Base-by-base conservation (phyloP, 1,140 invertebrate genomes). In the Chironomus tepperi region DNA sequence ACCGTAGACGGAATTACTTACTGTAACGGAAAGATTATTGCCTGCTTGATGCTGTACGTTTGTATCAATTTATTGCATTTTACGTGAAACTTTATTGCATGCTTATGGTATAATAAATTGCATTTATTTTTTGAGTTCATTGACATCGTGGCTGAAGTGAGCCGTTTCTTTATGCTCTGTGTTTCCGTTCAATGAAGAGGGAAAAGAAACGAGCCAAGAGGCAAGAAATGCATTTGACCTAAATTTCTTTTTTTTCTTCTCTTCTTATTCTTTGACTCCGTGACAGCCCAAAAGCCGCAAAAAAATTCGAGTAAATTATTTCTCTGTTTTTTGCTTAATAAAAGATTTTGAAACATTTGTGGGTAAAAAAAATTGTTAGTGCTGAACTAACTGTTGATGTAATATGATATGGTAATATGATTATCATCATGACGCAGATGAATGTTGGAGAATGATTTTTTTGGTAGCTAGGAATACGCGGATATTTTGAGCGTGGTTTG, bases 391-490 rank as follows among this genome's bases (percentile, higher is more conserved):
- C 47, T 57, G 47, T 57, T 57, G 24, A 34, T 34, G 24, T 34
- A 34, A 57, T 57, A n/a, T 57, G 47, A 57, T 57, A 57, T 57
- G 47, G 47, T n/a, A 57, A 57, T 57, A n/a, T 15, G 47, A 57
- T 34, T 34, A 34, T 34, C 24, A 34, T 34, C 24, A 34, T 34
- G 24, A 34, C 24, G 24, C 24, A 5, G 5, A 34, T 34, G 24
- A 34, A 5, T 34, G 24, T 1, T 2, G 24, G 5, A 34, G 24
- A 34, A 34, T n/a, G n/a, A n/a, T n/a, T n/a, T n/a, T 34, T 34
- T 34, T 34, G 5, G 24, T 2, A 34, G 5, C 24, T 34, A 34
- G 24, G n/a, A n/a, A n/a, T n/a, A 34, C 5, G 24, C 24, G 24
- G 1, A 5, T 34, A n/a, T n/a, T n/a, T n/a, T n/a, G n/a, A n/a